Evolutionary conservation across 2,797 vertebrate species (phyloP), one percentile per base, ranked within the genome.

Genomic region (Gymnoscopelus braueri): DNA sequence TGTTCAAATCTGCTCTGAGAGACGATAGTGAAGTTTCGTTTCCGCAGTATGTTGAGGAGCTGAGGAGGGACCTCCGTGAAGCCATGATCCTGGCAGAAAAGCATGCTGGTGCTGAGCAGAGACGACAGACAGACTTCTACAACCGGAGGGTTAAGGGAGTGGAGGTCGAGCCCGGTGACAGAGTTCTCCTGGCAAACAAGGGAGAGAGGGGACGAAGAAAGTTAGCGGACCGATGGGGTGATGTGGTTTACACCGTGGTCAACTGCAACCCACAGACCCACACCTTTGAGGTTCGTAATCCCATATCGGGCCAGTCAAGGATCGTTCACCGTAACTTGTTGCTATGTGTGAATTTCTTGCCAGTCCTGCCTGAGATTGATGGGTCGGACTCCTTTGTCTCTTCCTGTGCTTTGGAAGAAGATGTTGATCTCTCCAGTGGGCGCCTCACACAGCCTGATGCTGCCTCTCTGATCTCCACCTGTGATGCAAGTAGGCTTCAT

Each of bases 101-200:
- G 3, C 19, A 56, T 13, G 23, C 19, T 10, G 12, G 19, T 19
- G 19, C 19, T 19, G 19, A 19, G 19, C 19, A 19, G 19, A 19
- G 19, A 19, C 19, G 19, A 19, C 19, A 19, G 19, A 19, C 19
- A 19, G 19, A 12, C n/a, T 60, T 24, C 52, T 71, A 69, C 47
- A 69, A 75, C 26, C 59, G 48, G n/a, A 75, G 24, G 24, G 60
- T 60, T 5, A 26, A 35, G n/a, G 72, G 66, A 8, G 58, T 26
- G 11, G 9, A 57, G 35, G 7, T 74, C 26, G 57, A 65, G 2
- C 5, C 50, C 1, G 72, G 66, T 3, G 44, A 69, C 19, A 2
- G 54, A 54, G 67, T 73, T 3, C 63, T 73, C 5, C 55, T 73
- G 1, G 50, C 64, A 3, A 67, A 73, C 7, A 73, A 73, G 47